Evolutionary conservation across 2,888 invertebrate genomes (phyloP).

Genomic region (Drosophila anomelani): DNA sequence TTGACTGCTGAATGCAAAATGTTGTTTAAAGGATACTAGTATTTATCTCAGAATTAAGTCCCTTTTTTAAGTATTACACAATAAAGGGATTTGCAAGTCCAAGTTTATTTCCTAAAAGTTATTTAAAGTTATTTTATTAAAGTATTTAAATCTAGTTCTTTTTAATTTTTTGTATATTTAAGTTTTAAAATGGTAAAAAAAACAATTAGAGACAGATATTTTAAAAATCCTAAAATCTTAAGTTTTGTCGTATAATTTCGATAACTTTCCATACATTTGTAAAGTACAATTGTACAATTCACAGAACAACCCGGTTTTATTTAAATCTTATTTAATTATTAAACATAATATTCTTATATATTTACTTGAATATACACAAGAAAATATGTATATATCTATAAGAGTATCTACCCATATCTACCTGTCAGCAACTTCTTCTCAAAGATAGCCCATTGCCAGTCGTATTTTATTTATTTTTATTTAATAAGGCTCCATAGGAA

Average conservation of each 20-base stretch:
- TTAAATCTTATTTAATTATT: conserved; percentile 4
- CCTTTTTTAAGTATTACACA: too few species aligned
- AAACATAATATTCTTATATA: background rate
- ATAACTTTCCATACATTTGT: too few species aligned
- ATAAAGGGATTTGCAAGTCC: too few species aligned
- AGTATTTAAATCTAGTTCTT: too few species aligned
- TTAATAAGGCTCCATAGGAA: conserved; percentile 75
- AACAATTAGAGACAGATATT: background rate
- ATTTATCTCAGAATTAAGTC: too few species aligned
- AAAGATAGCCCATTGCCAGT: conserved; percentile 30
- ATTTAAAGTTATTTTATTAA: too few species aligned
- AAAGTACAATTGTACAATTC: background rate
- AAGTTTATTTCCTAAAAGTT: too few species aligned
- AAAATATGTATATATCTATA: background rate
- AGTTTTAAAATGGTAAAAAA: too few species aligned
- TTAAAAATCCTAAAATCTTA: too few species aligned
- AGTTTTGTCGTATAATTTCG: fast-evolving
- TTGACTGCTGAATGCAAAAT: too few species aligned
- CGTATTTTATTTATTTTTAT: conserved; percentile 66
- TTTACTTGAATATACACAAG: background rate
- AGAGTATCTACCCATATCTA: conserved; percentile 23
- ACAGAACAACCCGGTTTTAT: background rate
- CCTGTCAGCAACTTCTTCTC: conserved; percentile 40
- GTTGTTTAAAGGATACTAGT: too few species aligned
- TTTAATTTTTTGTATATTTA: too few species aligned